Conservation (phyloP, 2,888 invertebrate species). For the Diaphora mendica region DNA sequence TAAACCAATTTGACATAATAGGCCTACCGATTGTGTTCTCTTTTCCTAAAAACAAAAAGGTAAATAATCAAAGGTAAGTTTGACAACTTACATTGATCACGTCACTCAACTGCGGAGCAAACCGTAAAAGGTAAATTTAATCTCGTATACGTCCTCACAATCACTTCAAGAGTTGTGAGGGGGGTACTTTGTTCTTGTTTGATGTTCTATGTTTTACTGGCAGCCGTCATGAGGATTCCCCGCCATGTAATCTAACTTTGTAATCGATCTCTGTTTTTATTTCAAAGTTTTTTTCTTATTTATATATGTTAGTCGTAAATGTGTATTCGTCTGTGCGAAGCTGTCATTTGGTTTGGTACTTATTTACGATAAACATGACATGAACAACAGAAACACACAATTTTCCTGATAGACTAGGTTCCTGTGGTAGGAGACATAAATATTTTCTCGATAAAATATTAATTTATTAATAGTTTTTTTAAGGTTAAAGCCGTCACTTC, state of each 20-base stretch:
- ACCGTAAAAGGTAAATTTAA: conserved; percentile 15
- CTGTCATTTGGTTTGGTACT: not conserved
- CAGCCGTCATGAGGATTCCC: conserved; percentile 21
- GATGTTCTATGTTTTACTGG: conserved; percentile 26
- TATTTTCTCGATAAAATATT: too few relatives aligned
- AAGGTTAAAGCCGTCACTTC: not conserved
- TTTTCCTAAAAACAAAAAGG: not conserved
- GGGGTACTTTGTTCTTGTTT: conserved; percentile 20
- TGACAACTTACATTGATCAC: not conserved
- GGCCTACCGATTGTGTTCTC: not conserved
- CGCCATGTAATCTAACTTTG: conserved; percentile 37
- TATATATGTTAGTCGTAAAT: not conserved
- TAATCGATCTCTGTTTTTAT: conserved; percentile 29
- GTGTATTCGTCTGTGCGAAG: not conserved
- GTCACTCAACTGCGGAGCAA: not conserved
- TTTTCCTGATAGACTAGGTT: too few relatives aligned
- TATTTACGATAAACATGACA: not conserved
- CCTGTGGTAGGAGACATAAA: too few relatives aligned
- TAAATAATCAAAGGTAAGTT: not conserved
- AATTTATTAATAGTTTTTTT: not conserved
- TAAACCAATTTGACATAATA: not conserved
- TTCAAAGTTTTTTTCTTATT: conserved; percentile 20
- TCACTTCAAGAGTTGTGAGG: conserved; percentile 6
- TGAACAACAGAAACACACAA: too few relatives aligned
- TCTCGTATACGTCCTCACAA: conserved; percentile 11